phyloP scores from a whole-genome alignment of 2,113 vertebrate species.

The Rhynchopsitta pachyrhyncha region DNA sequence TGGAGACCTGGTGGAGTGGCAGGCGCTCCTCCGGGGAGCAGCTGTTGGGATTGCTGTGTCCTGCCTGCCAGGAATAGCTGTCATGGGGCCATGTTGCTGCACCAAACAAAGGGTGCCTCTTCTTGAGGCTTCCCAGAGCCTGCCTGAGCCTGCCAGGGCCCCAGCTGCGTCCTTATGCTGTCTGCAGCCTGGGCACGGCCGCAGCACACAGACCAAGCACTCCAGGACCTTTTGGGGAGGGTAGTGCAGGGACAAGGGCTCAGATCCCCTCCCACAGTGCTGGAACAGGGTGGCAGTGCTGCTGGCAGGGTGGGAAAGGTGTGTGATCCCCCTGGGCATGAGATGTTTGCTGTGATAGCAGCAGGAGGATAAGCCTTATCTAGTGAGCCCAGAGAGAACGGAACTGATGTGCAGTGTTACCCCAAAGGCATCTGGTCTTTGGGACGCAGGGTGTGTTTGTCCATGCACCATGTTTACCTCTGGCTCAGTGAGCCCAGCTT shows the following conservation, averaged over 20 bases:
- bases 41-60: not conserved
- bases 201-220: not conserved
- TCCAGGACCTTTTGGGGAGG: not conserved
- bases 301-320: not conserved
- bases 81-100: fast-evolving
- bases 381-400: not conserved
- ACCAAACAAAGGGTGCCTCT: not conserved
- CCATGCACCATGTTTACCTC: not conserved
- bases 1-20: not conserved
- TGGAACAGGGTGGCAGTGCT: not conserved
- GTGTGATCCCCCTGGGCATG: not conserved
- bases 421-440: fast-evolving
- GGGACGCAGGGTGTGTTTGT: fast-evolving
- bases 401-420: fast-evolving
- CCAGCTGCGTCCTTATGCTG: fast-evolving
- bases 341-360: not conserved
- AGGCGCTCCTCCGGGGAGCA: not conserved
- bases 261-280: fast-evolving
- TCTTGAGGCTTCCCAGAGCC: not conserved
- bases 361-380: not conserved
- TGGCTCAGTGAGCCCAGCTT: not conserved
- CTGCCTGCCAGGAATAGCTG: not conserved
- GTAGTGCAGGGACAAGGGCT: not conserved
- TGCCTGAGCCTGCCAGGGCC: not conserved
- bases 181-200: not conserved